Evolutionary conservation across 1,140 invertebrate genomes (phyloP).

Genomic region (Drosophila bipectinata): DNA sequence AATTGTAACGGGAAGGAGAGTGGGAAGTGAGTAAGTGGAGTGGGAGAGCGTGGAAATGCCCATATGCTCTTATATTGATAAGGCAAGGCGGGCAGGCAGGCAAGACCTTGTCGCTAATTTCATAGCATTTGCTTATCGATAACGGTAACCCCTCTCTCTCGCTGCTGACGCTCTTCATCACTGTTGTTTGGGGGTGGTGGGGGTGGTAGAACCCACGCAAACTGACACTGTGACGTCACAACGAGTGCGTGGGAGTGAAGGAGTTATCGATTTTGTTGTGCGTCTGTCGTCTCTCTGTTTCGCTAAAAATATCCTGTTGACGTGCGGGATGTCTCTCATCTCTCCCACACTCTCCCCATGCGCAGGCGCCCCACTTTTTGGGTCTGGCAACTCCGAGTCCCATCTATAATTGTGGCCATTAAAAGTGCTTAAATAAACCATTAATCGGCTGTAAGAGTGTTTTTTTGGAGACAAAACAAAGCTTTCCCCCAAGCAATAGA

Average conservation of each 20-base stretch:
- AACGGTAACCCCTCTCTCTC: neutral
- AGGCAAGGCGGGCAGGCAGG: conserved; percentile 1
- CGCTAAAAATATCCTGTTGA: conserved; percentile 38
- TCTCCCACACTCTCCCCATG: conserved; percentile 6
- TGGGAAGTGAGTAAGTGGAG: neutral
- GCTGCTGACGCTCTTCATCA: neutral
- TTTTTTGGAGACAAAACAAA: conserved; percentile 38
- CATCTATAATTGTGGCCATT: conserved; percentile 27
- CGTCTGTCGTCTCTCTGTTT: conserved; percentile 3
- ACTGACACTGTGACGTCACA: conserved; percentile 29
- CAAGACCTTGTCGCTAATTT: conserved; percentile 25
- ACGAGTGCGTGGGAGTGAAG: conserved; percentile 14
- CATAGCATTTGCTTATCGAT: conserved; percentile 19
- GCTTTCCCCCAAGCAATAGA: conserved; percentile 21
- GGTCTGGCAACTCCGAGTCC: conserved; percentile 30
- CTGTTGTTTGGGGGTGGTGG: neutral
- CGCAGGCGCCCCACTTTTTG: conserved; percentile 39
- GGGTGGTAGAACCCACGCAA: conserved; percentile 11
- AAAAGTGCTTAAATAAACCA: conserved; percentile 31
- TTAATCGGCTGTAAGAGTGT: conserved; percentile 14
- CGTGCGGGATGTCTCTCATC: conserved; percentile 7
- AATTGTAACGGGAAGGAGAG: neutral
- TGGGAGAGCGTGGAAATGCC: neutral
- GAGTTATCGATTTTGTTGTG: conserved; percentile 34
- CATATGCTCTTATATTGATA: conserved; percentile 33